Evolutionary conservation across 2,888 invertebrate species (phyloP).

Genomic region (Pterobdella sp.): DNA sequence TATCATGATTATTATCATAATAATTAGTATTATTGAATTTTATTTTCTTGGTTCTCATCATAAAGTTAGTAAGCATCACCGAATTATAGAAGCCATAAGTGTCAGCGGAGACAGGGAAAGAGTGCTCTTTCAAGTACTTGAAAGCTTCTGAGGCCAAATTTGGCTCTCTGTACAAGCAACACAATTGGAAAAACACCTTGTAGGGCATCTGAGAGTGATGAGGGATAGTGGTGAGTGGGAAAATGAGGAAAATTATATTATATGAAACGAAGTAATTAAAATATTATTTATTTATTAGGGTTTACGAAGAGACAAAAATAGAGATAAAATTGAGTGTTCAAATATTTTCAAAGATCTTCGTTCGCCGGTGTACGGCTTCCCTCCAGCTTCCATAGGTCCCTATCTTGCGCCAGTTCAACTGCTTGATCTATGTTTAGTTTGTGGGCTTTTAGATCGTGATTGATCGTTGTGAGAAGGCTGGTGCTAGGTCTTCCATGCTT

Average conservation of each 20-base stretch:
- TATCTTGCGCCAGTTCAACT: too few species aligned
- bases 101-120: slow-evolving; percentile 11
- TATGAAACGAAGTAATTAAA: background rate
- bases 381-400: too few species aligned
- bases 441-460: too few species aligned
- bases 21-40: background rate
- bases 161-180: slow-evolving; percentile 24
- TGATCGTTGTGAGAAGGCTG: too few species aligned
- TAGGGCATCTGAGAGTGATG: slow-evolving; percentile 20
- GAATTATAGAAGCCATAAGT: slow-evolving; percentile 29
- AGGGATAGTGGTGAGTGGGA: background rate
- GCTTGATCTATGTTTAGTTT: too few species aligned
- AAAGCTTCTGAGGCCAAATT: slow-evolving; percentile 19
- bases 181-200: slow-evolving; percentile 27
- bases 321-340: too few species aligned
- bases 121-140: slow-evolving; percentile 21
- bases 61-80: background rate
- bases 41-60: background rate
- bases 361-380: too few species aligned
- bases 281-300: background rate
- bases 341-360: too few species aligned
- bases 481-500: too few species aligned
- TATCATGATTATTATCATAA: background rate
- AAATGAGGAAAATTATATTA: background rate
- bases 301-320: too few species aligned